A percentile compares a stretch with the other conserved stretches of the same genome.
Evolutionary conservation across 2,113 vertebrate genomes (phyloP).

Genomic region (Varanus komodoensis): DNA sequence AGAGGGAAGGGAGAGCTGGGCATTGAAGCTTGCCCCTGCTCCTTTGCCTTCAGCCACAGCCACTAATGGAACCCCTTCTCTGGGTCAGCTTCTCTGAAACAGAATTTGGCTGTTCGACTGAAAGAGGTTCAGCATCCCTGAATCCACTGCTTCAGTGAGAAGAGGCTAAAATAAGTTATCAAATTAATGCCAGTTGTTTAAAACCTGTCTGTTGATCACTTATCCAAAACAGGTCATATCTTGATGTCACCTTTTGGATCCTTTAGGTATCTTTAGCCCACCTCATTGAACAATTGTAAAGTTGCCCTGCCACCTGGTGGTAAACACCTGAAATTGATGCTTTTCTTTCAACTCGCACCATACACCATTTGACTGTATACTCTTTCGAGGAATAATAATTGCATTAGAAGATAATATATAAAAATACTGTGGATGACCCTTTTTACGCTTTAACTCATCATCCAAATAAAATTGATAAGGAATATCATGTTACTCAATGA

Average conservation of each 20-base stretch:
- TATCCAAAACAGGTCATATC: neutral
- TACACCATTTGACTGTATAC: neutral
- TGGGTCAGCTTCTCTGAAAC: no score
- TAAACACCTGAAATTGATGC: rapidly evolving
- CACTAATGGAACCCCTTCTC: no score
- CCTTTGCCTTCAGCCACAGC: no score
- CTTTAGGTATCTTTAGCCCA: rapidly evolving
- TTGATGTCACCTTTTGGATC: no score
- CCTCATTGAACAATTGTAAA: rapidly evolving
- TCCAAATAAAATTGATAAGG: neutral
- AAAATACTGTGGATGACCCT: neutral
- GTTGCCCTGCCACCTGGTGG: conserved; percentile 50
- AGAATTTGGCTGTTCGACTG: no score
- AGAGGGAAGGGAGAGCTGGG: no score
- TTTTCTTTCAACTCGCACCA: rapidly evolving
- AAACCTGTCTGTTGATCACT: neutral
- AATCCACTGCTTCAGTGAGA: no score
- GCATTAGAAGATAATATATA: neutral
- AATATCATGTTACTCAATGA: neutral
- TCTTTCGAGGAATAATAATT: rapidly evolving
- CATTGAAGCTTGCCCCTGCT: no score
- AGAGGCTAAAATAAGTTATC: no score
- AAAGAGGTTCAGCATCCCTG: no score
- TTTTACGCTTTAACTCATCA: neutral
- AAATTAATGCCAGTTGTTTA: neutral